Evolutionary conservation across 2,113 vertebrate genomes (phyloP).

Genomic region (Pelusios castaneus): DNA sequence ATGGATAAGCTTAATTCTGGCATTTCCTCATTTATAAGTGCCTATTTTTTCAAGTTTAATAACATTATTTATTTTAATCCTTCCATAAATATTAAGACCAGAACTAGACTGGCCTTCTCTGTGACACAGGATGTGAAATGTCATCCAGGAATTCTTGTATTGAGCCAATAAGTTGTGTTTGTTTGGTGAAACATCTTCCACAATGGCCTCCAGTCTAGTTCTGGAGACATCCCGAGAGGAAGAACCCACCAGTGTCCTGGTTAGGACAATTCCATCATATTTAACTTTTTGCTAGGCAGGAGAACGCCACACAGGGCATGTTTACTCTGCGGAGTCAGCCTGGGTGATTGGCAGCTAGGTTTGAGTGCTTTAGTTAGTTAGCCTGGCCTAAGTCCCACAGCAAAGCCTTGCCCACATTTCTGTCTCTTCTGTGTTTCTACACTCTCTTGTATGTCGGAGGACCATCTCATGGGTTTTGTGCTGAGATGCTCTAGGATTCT

Average conservation of each 20-base stretch:
- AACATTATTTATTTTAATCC: not conserved
- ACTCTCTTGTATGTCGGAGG: too few species aligned
- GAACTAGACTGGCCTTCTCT: not conserved
- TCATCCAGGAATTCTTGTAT: not conserved
- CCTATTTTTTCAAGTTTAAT: not conserved
- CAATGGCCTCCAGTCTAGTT: not conserved
- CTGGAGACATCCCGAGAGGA: not conserved
- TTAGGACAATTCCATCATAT: not conserved
- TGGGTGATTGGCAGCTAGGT: not conserved
- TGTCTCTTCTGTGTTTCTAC: too few species aligned
- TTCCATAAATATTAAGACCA: not conserved
- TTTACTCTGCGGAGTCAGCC: not conserved
- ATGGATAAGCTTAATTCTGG: not conserved
- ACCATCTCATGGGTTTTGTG: too few species aligned
- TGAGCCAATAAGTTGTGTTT: accelerated
- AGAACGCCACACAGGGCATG: too few species aligned
- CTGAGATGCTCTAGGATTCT: too few species aligned
- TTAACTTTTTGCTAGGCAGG: not conserved
- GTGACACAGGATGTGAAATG: not conserved
- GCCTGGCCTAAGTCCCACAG: not conserved
- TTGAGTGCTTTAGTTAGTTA: not conserved
- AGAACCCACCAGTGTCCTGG: not conserved
- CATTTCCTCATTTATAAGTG: not conserved
- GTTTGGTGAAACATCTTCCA: not conserved
- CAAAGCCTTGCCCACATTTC: too few species aligned